phyloP scores from a whole-genome alignment of 2,113 vertebrate species.

The Cairina moschata region DNA sequence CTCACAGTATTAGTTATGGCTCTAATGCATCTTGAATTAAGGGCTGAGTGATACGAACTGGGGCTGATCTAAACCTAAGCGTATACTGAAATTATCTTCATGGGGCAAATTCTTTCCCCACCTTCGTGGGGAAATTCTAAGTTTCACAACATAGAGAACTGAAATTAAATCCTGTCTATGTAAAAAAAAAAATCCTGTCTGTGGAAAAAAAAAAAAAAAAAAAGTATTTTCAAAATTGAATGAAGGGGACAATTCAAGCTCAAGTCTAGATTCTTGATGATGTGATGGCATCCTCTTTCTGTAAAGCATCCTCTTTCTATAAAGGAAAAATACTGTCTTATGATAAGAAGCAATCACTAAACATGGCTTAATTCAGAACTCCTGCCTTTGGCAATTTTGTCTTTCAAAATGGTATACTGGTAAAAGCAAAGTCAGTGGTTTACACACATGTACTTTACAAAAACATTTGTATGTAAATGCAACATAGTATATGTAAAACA shows the following conservation, averaged over 20 bases:
- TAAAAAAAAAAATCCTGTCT: background rate
- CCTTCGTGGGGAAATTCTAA: no score
- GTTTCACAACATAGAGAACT: background rate
- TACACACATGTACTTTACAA: background rate
- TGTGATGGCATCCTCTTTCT: background rate
- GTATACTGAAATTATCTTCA: background rate
- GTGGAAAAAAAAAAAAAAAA: background rate
- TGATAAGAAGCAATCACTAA: background rate
- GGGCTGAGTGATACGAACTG: rapidly evolving
- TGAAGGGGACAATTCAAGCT: background rate
- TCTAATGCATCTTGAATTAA: background rate
- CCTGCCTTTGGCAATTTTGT: background rate
- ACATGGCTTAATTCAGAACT: background rate
- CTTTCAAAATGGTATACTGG: background rate
- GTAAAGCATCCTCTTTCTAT: background rate
- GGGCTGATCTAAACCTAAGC: background rate
- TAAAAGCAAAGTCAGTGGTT: background rate
- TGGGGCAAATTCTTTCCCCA: no score
- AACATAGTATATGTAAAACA: background rate
- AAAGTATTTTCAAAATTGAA: background rate
- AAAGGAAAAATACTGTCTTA: background rate
- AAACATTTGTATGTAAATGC: background rate
- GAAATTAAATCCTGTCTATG: background rate
- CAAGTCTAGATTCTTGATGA: background rate
- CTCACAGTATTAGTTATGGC: background rate